Evolutionary conservation across 2,113 vertebrate genomes (phyloP).

Genomic region (Chionomys nivalis): DNA sequence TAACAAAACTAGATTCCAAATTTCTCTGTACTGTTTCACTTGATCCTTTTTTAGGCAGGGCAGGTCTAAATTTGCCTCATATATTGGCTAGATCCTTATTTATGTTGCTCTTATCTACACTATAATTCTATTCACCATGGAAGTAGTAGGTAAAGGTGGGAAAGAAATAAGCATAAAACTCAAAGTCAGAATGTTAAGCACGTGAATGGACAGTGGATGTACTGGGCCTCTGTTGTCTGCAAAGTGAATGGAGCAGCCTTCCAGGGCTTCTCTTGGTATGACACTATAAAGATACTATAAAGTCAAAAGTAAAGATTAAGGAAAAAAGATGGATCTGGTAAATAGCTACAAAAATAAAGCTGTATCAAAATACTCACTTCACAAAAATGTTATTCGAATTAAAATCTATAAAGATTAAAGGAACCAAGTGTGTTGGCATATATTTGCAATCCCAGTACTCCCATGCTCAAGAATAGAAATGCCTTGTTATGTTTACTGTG

Average conservation of each 20-base stretch:
- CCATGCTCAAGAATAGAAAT: neutral
- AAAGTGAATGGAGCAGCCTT: neutral
- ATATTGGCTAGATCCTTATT: constrained; percentile 12
- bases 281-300: neutral
- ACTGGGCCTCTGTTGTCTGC: neutral
- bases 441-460: neutral
- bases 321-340: neutral
- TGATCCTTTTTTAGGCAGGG: neutral
- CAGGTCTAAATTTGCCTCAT: neutral
- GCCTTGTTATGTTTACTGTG: neutral
- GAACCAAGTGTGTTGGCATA: neutral
- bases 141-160: neutral
- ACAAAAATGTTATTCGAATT: constrained; percentile 8
- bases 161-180: constrained; percentile 31
- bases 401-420: neutral
- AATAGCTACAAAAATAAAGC: constrained; percentile 23
- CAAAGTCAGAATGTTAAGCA: constrained; percentile 6
- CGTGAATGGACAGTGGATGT: neutral
- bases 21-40: neutral
- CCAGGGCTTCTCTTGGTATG: neutral
- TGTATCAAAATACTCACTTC: neutral
- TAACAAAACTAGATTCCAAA: neutral
- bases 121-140: neutral
- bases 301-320: constrained; percentile 6
- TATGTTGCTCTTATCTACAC: neutral